A percentile compares a stretch with the other conserved stretches of the same genome.
Conservation (phyloP, 2,113 vertebrate genomes). For the Hypomesus transpacificus region DNA sequence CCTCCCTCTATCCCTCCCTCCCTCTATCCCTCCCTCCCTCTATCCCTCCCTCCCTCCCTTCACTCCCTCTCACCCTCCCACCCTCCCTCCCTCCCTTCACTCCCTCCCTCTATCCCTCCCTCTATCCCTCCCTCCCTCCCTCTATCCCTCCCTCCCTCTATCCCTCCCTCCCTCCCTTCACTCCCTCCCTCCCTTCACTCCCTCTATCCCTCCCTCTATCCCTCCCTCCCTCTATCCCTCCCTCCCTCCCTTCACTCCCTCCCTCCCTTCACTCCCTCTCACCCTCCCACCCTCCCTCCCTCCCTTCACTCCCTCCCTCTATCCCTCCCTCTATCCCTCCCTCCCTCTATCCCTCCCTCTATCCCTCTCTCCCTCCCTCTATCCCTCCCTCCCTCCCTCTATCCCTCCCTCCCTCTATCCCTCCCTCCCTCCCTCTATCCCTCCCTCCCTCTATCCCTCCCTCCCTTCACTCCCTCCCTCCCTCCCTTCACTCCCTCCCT, state of each 20-base stretch:
- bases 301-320: slow-evolving; percentile 14
- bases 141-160: neutral
- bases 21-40: too few relatives aligned
- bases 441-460: neutral
- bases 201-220: slow-evolving; percentile 23
- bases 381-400: neutral
- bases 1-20: neutral
- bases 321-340: neutral
- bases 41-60: slow-evolving; percentile 11
- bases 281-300: neutral
- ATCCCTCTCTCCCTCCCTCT: slow-evolving; percentile 16
- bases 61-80: neutral
- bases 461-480: slow-evolving; percentile 12
- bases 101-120: neutral
- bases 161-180: slow-evolving; percentile 6
- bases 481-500: too few relatives aligned
- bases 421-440: too few relatives aligned
- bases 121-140: neutral
- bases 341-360: neutral
- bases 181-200: too few relatives aligned
- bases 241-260: neutral
- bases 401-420: slow-evolving; percentile 3
- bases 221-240: slow-evolving; percentile 12
- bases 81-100: too few relatives aligned
- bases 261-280: neutral